These are phyloP conservation scores for Psylliodes chrysocephalus DNA, from an alignment of 2,888 invertebrate species.

Conservation along the genomic window DNA sequence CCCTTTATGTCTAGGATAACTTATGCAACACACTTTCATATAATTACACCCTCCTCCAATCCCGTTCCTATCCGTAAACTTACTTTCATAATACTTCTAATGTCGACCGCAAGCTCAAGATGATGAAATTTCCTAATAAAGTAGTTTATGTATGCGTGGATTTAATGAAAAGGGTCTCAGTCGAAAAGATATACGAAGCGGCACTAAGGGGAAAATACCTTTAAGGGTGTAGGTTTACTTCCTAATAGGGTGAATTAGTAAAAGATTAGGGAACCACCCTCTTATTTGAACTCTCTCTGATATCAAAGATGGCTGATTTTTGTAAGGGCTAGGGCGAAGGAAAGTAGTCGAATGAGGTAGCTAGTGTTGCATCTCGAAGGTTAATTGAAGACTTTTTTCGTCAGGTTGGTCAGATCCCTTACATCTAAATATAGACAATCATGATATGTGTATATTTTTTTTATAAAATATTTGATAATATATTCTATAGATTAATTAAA, in stretches of 20 bases:
- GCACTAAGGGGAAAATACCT: constrained; percentile 36
- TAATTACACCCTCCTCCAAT: constrained; percentile 10
- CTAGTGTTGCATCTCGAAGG: constrained; percentile 13
- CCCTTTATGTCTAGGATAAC: background rate
- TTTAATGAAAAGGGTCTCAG: constrained; percentile 39
- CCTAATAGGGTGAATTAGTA: constrained; percentile 59
- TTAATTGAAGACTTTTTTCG: background rate
- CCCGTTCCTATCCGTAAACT: constrained; percentile 16
- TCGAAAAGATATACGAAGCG: constrained; percentile 17
- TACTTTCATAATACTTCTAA: constrained; percentile 22
- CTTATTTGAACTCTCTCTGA: constrained; percentile 51
- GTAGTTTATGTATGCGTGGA: constrained; percentile 39
- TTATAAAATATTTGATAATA: too few relatives aligned
- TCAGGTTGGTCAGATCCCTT: background rate
- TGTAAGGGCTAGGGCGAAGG: constrained; percentile 35
- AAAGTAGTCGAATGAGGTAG: constrained; percentile 4
- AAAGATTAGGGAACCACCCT: constrained; percentile 57
- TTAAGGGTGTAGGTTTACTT: constrained; percentile 57
- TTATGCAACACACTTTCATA: constrained; percentile 19
- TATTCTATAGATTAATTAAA: too few relatives aligned
- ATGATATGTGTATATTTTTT: too few relatives aligned
- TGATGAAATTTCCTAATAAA: constrained; percentile 45
- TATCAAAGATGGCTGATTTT: constrained; percentile 59
- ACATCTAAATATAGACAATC: too few relatives aligned
- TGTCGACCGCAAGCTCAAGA: constrained; percentile 25